Base-by-base conservation (phyloP, 2,797 vertebrate genomes). In the Meriones psammophilus region DNA sequence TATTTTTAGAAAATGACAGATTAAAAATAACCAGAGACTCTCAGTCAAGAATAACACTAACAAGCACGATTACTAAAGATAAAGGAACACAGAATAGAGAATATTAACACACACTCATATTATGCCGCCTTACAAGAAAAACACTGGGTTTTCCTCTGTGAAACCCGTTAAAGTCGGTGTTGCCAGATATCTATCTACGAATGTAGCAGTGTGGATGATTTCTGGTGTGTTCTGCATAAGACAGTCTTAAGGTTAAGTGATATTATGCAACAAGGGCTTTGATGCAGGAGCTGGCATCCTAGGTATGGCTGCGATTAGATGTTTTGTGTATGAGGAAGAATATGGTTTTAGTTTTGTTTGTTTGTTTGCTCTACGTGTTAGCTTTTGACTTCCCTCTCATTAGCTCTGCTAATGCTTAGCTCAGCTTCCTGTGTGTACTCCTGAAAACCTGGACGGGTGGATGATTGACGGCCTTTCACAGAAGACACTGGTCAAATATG, bases 41-140 rank as follows among this genome's bases (percentile, higher is more conserved):
- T 26, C 76, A 36, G 20, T 95, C 18, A 56, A 60, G 12, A 78
- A 81, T 79, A 71, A 39, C 13, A 83, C 33, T 36, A 90, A 39
- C 22, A 58, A 71, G 73, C 17, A 88, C 89, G 73, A 85, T 39
- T 42, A 94, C 85, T 71, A 81, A 94, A 22, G 22, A 73, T 56
- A 77, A 28, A 74, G 68, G 42, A 85, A 91, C 94, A 74, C 28
- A 95, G 60, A 68, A 46, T 33, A 64, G 85, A 92, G 90, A 96
- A 46, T 74, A 78, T 58, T 22, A 56, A 76, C 24, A 8, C 80
- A 3, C 9, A 46, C 58, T 20, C 8, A 28, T 46, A 58, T 66
- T 39, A 14, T 92, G 50, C 26, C 30, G 62, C 80, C 77, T 92
- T 14, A 64, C 76, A 84, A 93, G 58, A 66, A 50, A 89, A 89